Conservation (phyloP, 2,797 vertebrate genomes). For the Alcedo atthis region DNA sequence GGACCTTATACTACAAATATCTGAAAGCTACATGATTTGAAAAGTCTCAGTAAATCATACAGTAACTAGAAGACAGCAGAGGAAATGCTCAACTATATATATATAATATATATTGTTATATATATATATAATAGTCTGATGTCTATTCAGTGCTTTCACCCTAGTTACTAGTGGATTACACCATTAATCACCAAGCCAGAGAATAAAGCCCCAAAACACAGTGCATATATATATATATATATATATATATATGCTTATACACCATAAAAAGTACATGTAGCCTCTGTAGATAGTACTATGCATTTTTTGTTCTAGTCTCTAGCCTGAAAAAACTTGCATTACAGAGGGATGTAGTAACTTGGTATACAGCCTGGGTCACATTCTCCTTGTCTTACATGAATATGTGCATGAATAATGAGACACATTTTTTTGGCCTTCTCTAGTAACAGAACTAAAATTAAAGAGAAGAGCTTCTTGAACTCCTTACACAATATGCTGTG, state of each 20-base stretch:
- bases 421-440: not conserved
- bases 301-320: not conserved
- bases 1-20: not conserved
- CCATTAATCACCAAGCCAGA: not conserved
- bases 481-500: not conserved
- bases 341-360: not conserved
- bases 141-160: not conserved
- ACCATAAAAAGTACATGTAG: not conserved
- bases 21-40: not conserved
- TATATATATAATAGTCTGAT: not conserved
- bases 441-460: not conserved
- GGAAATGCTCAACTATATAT: not conserved
- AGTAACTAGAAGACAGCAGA: not conserved
- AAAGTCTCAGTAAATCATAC: not conserved
- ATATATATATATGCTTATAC: not conserved
- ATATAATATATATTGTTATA: no score
- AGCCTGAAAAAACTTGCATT: not conserved
- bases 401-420: not conserved
- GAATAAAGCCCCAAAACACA: not conserved
- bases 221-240: not conserved
- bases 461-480: not conserved
- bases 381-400: slow-evolving; percentile 8
- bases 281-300: not conserved
- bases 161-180: not conserved
- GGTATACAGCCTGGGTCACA: not conserved